phyloP scores from a whole-genome alignment of 2,888 invertebrate species.

The Odontothrips loti region DNA sequence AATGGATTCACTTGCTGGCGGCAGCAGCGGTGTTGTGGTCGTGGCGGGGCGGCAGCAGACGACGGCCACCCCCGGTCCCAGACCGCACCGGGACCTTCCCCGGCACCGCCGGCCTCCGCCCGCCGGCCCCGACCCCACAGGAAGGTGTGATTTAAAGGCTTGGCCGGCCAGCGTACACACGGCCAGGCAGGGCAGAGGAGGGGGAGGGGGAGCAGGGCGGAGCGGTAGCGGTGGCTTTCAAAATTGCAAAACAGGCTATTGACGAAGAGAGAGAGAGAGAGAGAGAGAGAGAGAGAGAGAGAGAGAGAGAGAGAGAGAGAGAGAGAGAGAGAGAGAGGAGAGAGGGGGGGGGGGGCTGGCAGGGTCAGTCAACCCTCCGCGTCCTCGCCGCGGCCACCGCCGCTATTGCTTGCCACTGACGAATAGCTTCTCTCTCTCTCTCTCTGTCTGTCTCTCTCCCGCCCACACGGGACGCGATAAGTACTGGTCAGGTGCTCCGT shows the following conservation, averaged over 20 bases:
- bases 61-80: background rate
- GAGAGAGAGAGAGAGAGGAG: background rate
- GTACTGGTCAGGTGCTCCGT: too few species aligned
- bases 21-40: background rate
- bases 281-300: conserved; percentile 16
- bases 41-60: background rate
- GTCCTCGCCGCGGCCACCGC: too few species aligned
- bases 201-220: too few species aligned
- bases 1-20: conserved; percentile 20
- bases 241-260: conserved; percentile 6
- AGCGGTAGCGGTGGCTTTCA: background rate
- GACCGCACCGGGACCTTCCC: background rate
- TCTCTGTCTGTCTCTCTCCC: too few species aligned
- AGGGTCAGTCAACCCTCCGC: background rate
- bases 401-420: too few species aligned
- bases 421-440: too few species aligned
- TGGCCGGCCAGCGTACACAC: background rate
- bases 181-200: background rate
- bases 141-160: conserved; percentile 11
- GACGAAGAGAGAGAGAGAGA: conserved; percentile 15
- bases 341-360: background rate
- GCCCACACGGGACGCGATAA: too few species aligned
- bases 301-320: conserved; percentile 8
- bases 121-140: background rate
- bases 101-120: background rate